phyloP scores from a whole-genome alignment of 2,113 vertebrate species.

The Onychostoma macrolepis region DNA sequence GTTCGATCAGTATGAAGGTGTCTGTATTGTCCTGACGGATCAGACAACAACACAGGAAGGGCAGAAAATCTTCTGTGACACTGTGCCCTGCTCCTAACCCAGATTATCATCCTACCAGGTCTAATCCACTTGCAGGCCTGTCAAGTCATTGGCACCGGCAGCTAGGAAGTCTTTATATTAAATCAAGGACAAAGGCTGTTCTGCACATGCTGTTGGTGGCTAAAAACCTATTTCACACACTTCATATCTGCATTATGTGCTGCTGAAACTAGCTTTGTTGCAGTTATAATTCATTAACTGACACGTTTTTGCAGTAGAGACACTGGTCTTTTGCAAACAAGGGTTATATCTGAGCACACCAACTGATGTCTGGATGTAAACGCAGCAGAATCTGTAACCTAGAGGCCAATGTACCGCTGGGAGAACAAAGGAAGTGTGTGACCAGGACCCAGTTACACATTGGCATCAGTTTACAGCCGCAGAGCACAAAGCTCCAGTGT shows the following conservation, averaged over 20 bases:
- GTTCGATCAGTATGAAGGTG: background rate
- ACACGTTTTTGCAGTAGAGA: background rate
- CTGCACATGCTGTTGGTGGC: background rate
- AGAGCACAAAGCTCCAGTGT: conserved; percentile 36
- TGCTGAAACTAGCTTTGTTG: background rate
- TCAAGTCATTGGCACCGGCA: background rate
- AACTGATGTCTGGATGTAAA: conserved; percentile 12
- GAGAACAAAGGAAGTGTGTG: conserved; percentile 23
- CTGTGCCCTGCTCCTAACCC: background rate
- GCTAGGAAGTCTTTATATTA: background rate
- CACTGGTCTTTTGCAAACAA: background rate
- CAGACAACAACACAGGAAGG: background rate
- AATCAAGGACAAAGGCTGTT: background rate
- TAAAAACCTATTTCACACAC: conserved; percentile 14
- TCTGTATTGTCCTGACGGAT: background rate
- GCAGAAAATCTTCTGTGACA: background rate
- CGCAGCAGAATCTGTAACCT: background rate
- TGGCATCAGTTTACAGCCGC: conserved; percentile 8
- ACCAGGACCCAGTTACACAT: conserved; percentile 37
- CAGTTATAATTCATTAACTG: background rate
- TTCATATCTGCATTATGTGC: background rate
- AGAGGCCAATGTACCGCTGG: conserved; percentile 4
- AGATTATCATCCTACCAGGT: background rate
- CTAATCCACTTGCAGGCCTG: conserved; percentile 26
- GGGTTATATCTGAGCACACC: background rate